Conservation (phyloP, 2,888 invertebrate species). For the Acronicta alni region DNA sequence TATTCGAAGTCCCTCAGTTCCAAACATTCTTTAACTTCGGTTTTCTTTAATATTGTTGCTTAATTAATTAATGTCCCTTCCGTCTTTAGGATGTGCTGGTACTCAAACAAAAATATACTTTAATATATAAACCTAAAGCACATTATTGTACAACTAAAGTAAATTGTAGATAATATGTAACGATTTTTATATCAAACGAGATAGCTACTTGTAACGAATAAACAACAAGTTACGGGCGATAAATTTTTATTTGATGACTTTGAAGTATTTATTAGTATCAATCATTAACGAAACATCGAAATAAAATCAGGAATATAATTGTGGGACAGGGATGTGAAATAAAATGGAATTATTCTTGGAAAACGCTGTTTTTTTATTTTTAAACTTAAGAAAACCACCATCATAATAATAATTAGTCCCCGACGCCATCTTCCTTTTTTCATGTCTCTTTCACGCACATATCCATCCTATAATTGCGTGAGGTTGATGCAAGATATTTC, state of each 20-base stretch:
- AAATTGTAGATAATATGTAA: constrained; percentile 5
- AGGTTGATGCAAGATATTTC: too few species aligned
- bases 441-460: too few species aligned
- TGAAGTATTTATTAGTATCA: constrained; percentile 31
- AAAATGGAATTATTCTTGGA: too few species aligned
- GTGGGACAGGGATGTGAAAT: too few species aligned
- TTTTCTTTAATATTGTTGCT: constrained; percentile 59
- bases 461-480: too few species aligned
- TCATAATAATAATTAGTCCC: too few species aligned
- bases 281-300: constrained; percentile 6
- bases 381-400: too few species aligned
- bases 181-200: constrained; percentile 25
- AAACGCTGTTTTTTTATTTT: too few species aligned
- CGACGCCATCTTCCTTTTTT: too few species aligned
- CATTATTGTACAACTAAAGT: constrained; percentile 7
- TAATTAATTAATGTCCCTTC: constrained; percentile 64
- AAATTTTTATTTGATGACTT: constrained; percentile 31
- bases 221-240: constrained; percentile 33
- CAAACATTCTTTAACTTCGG: constrained; percentile 61
- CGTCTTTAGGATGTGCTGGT: constrained; percentile 17
- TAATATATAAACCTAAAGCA: neutral
- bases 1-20: constrained; percentile 57
- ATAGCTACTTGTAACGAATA: constrained; percentile 48
- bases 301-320: neutral
- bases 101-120: constrained; percentile 5